phyloP scores from a whole-genome alignment of 2,888 invertebrate species.

The Callosobruchus maculatus region DNA sequence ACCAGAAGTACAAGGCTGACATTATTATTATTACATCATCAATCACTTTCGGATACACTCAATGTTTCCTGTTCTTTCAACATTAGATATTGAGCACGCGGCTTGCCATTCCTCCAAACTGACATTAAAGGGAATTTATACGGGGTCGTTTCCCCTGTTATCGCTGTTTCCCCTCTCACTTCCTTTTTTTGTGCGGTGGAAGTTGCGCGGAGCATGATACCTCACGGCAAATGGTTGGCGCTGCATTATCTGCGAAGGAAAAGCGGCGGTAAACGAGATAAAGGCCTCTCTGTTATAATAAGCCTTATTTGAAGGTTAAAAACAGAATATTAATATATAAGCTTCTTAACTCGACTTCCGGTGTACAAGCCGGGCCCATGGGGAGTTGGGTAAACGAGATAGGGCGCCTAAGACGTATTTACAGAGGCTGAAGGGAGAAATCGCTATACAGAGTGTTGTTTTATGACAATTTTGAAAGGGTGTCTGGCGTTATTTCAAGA shows the following conservation, averaged over 20 bases:
- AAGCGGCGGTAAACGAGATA: constrained; percentile 6
- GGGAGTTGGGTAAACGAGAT: neutral
- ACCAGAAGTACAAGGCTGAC: neutral
- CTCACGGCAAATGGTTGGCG: neutral
- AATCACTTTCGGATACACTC: neutral
- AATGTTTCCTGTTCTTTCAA: neutral
- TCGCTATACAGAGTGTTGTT: neutral
- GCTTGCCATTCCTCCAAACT: neutral
- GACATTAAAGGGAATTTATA: neutral
- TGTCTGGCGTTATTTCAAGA: too few relatives aligned
- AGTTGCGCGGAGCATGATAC: neutral
- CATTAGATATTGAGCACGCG: neutral
- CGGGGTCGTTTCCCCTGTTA: neutral
- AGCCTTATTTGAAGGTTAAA: constrained; percentile 12
- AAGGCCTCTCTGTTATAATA: constrained; percentile 6
- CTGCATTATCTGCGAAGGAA: neutral
- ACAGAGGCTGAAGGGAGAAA: neutral
- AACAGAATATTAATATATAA: constrained; percentile 19
- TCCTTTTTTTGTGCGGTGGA: neutral
- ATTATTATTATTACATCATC: neutral
- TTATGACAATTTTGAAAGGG: too few relatives aligned
- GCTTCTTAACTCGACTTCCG: constrained; percentile 16
- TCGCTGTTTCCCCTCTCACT: neutral
- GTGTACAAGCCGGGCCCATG: neutral
- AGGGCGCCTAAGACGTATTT: neutral